A percentile compares a stretch with the other conserved stretches of the same genome.
Evolutionary conservation across 2,113 vertebrate species (phyloP).

Genomic region (Syngnathus typhle): DNA sequence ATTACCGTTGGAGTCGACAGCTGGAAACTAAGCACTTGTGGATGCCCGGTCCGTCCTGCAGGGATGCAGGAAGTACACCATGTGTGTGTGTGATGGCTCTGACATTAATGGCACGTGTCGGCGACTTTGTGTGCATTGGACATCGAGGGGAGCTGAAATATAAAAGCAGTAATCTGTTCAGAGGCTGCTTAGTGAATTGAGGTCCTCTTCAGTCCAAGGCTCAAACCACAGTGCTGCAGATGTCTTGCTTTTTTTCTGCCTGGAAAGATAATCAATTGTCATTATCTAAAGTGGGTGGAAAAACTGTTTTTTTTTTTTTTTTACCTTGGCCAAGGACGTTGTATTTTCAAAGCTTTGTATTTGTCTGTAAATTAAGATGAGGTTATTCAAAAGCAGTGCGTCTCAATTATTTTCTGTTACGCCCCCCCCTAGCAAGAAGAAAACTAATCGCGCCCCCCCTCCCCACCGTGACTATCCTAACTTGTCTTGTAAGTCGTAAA

Average conservation of each 20-base stretch:
- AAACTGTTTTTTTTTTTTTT: not conserved
- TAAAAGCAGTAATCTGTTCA: not conserved
- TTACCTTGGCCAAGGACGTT: not conserved
- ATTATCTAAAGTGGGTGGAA: not conserved
- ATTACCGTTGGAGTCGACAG: constrained; percentile 35
- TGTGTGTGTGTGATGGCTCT: constrained; percentile 23
- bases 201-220: not conserved
- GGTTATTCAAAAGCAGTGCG: no score
- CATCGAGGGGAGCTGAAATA: not conserved
- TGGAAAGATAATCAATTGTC: not conserved
- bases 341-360: no score
- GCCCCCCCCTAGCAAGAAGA: no score
- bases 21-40: constrained; percentile 39
- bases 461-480: no score
- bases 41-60: constrained; percentile 16
- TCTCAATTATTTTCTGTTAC: no score
- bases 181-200: not conserved
- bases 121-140: not conserved
- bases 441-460: no score
- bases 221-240: not conserved
- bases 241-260: not conserved
- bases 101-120: not conserved
- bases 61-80: constrained; percentile 29
- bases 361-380: no score
- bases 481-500: no score